Evolutionary conservation across 2,888 invertebrate species (phyloP).

Genomic region (Noctuana brunneofusca): DNA sequence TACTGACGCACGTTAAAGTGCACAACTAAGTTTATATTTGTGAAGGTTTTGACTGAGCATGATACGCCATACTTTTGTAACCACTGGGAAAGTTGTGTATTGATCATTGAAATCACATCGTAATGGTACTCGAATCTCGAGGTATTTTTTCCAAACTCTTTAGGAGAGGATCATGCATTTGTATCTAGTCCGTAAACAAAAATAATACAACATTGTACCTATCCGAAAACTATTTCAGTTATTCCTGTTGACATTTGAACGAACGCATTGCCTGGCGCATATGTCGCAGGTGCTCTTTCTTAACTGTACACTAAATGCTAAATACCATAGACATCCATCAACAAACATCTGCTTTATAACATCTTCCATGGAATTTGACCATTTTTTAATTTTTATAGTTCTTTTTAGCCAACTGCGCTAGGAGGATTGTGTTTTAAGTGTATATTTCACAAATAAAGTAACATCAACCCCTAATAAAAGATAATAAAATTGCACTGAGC

Average conservation of each 20-base stretch:
- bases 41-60: neutral
- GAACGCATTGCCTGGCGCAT: conserved; percentile 7
- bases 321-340: conserved; percentile 4
- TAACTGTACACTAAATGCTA: conserved; percentile 2
- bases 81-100: conserved; percentile 9
- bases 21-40: neutral
- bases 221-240: conserved; percentile 9
- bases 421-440: too few species aligned
- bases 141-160: neutral
- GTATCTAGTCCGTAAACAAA: neutral
- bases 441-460: too few species aligned
- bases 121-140: conserved; percentile 19
- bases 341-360: conserved; percentile 16
- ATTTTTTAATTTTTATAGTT: neutral
- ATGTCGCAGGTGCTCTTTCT: conserved; percentile 27
- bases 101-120: conserved; percentile 23
- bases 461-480: neutral
- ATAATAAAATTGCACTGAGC: neutral
- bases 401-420: too few species aligned
- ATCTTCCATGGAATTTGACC: neutral
- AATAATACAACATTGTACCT: conserved; percentile 1
- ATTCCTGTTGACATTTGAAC: conserved; percentile 25
- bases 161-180: neutral
- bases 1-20: neutral
- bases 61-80: conserved; percentile 14